Base-by-base conservation (phyloP, 2,888 invertebrate genomes). In the Drosophila mimetica region DNA sequence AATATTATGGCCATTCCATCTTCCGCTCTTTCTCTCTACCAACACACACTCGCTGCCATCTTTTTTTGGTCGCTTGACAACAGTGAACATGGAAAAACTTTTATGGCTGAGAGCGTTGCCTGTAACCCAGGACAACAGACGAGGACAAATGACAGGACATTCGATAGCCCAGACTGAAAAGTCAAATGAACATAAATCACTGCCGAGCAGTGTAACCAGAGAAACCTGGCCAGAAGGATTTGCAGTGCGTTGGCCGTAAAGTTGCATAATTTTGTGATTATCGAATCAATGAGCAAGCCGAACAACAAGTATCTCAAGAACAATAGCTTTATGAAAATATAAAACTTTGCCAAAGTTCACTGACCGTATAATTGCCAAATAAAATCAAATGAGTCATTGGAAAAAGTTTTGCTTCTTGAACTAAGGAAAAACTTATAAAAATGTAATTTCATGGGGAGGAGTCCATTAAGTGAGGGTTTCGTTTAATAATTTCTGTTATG, bases 331-430 rank as follows among this genome's bases (percentile, higher is more conserved):
- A 50, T 60, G 32, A 51, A 63, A 55, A 39, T 50, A 59, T 34
- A 50, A 52, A 69, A 51, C 30, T 70, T 64, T 44, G 20, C 8
- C 5, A 22, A 39, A 59, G 86, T 79, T 84, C 84, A 75, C 60
- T 76, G 84, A 71, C 79, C 86, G 72, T 72, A 69, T 67, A 84
- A 86, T 76, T 77, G 74, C 7, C 74, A 77, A 79, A 83, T 77
- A 65, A 78, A 83, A 83, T 78, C 79, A 67, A 61, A 80, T 77
- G 84, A 79, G 41, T 74, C 80, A 83, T 77, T 75, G 71, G 63
- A 65, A 75, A 51, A 58, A 37, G 39, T 58, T 58, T 58, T 37
- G 9, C 51, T 32, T 37, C 25, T 53, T 30, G 18, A 52, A 28
- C 22, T 30, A 8, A 20, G 55, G 16, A 22, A 37, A 41, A 22